phyloP scores from a whole-genome alignment of 2,797 vertebrate species.

The Eleutherodactylus coqui region DNA sequence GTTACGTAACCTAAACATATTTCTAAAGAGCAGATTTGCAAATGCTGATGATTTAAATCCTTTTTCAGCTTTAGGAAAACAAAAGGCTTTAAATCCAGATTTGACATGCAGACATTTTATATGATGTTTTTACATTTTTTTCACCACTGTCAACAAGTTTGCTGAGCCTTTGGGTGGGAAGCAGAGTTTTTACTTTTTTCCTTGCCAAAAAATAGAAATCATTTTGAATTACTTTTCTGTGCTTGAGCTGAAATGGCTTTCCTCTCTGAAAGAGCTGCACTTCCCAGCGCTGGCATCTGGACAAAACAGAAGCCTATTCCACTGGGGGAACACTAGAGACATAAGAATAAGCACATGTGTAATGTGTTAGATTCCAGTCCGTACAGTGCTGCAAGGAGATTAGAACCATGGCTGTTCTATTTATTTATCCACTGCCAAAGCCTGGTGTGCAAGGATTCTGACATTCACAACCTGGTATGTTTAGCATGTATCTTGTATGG shows the following conservation, averaged over 20 bases:
- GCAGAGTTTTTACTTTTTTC: slow-evolving; percentile 4
- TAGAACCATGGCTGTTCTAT: slow-evolving; percentile 64
- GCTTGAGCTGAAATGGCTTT: slow-evolving; percentile 49
- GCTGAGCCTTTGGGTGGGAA: slow-evolving; percentile 44
- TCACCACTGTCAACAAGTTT: slow-evolving; percentile 35
- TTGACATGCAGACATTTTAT: slow-evolving; percentile 6
- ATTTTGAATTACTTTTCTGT: slow-evolving; percentile 47
- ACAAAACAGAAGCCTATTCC: slow-evolving; percentile 71
- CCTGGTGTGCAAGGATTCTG: slow-evolving; percentile 28
- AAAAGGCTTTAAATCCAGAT: slow-evolving; percentile 37
- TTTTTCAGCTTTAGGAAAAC: slow-evolving; percentile 19
- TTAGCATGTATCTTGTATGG: slow-evolving; percentile 28
- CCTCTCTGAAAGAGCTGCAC: slow-evolving; percentile 46
- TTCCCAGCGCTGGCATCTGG: slow-evolving; percentile 65
- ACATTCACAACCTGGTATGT: slow-evolving; percentile 40
- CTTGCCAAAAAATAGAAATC: slow-evolving; percentile 46
- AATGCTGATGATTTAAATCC: neutral
- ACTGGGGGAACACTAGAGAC: slow-evolving; percentile 64
- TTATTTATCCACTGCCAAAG: slow-evolving; percentile 63
- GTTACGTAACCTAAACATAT: slow-evolving; percentile 1
- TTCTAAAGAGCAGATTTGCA: slow-evolving; percentile 9
- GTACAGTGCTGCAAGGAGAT: slow-evolving; percentile 65
- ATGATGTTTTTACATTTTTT: slow-evolving; percentile 22
- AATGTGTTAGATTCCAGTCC: slow-evolving; percentile 61
- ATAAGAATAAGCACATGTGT: slow-evolving; percentile 65